phyloP scores from a whole-genome alignment of 2,888 invertebrate species.

The Lasioglossum malachurum region DNA sequence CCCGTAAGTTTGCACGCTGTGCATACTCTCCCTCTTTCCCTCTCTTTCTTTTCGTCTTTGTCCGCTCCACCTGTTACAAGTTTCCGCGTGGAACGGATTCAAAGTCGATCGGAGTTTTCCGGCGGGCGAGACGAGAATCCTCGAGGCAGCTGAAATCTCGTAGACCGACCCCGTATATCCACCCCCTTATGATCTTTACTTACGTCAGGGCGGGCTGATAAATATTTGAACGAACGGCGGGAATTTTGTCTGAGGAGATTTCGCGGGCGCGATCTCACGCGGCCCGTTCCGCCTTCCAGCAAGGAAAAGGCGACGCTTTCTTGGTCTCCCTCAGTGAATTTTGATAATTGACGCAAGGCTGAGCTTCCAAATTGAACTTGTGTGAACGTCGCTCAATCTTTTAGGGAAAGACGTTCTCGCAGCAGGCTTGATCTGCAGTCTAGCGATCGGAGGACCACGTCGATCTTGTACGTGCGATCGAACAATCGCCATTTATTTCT shows the following conservation, averaged over 20 bases:
- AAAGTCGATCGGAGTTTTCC: conserved; percentile 47
- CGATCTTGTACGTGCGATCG: not conserved
- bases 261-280: not conserved
- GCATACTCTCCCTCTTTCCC: not conserved
- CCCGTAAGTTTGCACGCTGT: not conserved
- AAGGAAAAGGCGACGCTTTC: not conserved
- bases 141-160: not conserved
- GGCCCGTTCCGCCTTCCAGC: not conserved
- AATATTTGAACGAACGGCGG: not conserved
- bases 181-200: not conserved
- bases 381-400: not conserved
- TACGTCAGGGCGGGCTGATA: not conserved
- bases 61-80: conserved; percentile 12
- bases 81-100: conserved; percentile 47
- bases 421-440: not conserved
- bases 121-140: not conserved
- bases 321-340: not conserved
- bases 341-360: not conserved
- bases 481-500: not conserved
- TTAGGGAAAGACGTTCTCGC: not conserved
- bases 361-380: not conserved
- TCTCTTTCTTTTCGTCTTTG: not conserved
- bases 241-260: not conserved
- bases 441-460: not conserved
- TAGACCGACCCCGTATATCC: not conserved